Evolutionary conservation across 30 jellyfish, hydroid and myxozoan species (phyloP), one percentile per base, ranked within the genome.

Genomic region (Calvadosia cruxmelitensis): DNA sequence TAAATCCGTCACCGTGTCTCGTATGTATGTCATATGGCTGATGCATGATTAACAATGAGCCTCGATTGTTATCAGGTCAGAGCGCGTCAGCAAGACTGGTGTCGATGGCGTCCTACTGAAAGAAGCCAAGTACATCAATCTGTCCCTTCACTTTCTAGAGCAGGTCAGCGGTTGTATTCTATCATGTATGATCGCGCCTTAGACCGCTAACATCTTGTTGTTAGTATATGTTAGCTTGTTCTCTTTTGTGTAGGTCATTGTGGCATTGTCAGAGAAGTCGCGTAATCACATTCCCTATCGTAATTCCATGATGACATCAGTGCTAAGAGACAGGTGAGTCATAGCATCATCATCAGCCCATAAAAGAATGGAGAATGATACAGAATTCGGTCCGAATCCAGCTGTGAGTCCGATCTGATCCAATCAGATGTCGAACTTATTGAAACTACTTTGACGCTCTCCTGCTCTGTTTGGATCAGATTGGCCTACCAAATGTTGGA

Each of bases 261-360:
- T 89, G 35, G 94, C 98, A 0, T 69, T 89, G 33, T 89, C 98
- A 31, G 98, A 89, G 34, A 89, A 89, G 52, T 64, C 98, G 13
- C 77, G 98, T 32, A 36, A 87, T 15, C 98, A 89, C 63, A 81
- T 89, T 36, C 98, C 98, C 5, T 89, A 89, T 66, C 72, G 98
- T 29, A 89, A 89, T 74, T 83, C 95, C 20, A 89, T 89, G 98
- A 89, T 89, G 98, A 89, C 98, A 16, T 82, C 98, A 1, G 98
- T 89, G 27, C 80, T 89, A 2, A 77, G 98, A 5, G 98, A 89
- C 82, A 89, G 98, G 98, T 89, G 64, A 1, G 70, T 10, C 1
- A 65, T 29, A 62, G 7, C 57, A 42, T n/a, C n/a, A n/a, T n/a
- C n/a, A n/a, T n/a, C n/a, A n/a, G n/a, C n/a, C n/a, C n/a, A n/a